phyloP scores from a whole-genome alignment of 2,113 vertebrate species.

The Daubentonia madagascariensis region DNA sequence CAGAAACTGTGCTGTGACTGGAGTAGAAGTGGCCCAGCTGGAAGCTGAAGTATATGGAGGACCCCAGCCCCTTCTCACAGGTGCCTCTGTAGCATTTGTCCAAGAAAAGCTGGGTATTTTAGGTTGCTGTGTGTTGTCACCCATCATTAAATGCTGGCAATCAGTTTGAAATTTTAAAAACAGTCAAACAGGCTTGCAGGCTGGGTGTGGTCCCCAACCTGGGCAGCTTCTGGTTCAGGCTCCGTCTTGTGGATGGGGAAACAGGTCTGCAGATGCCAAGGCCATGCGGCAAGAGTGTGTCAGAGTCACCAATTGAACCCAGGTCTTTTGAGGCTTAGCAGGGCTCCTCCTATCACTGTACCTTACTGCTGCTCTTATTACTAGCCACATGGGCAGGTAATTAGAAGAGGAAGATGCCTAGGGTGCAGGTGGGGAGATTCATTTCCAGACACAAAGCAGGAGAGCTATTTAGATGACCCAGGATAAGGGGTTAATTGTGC shows the following conservation, averaged over 20 bases:
- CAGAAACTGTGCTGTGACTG: neutral
- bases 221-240: neutral
- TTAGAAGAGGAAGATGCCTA: neutral
- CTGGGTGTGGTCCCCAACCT: neutral
- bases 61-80: neutral
- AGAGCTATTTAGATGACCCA: neutral
- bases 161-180: neutral
- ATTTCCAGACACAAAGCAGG: neutral
- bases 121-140: neutral
- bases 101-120: neutral
- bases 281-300: too few relatives aligned
- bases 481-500: neutral
- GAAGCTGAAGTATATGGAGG: neutral
- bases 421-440: neutral
- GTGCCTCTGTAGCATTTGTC: neutral
- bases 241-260: neutral
- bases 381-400: neutral
- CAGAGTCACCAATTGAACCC: neutral
- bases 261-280: neutral
- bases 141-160: neutral
- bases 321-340: neutral
- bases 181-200: neutral
- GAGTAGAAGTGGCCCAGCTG: neutral
- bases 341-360: neutral
- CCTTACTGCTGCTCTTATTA: neutral